Evolutionary conservation across 2,888 invertebrate species (phyloP).

Genomic region (Stenolophus ochropezus): DNA sequence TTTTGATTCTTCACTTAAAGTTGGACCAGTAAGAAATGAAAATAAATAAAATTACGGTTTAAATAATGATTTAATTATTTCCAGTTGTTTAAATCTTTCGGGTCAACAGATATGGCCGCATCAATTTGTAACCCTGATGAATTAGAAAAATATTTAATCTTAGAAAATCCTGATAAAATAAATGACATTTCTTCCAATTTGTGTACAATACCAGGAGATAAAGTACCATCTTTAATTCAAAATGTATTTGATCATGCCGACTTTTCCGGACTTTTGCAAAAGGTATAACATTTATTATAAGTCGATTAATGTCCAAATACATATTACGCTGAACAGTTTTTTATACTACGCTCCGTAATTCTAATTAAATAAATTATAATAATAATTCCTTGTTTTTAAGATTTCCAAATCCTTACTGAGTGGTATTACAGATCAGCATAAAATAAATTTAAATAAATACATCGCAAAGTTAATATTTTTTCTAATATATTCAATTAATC

Average conservation of each 20-base stretch:
- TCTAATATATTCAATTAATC: too few species aligned
- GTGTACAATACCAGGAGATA: conserved; percentile 71
- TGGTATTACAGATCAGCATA: too few species aligned
- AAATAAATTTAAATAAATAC: too few species aligned
- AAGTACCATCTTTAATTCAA: conserved; percentile 73
- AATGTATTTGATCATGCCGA: conserved; percentile 74
- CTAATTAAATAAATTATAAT: too few species aligned
- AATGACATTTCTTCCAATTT: conserved; percentile 71
- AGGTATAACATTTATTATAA: too few species aligned
- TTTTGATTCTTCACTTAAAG: conserved; percentile 73
- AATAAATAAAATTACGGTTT: background rate
- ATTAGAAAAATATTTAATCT: conserved; percentile 59
- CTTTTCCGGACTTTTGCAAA: conserved; percentile 74
- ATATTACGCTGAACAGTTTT: too few species aligned
- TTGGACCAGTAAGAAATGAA: conserved; percentile 76
- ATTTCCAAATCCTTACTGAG: too few species aligned
- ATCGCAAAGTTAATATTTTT: too few species aligned
- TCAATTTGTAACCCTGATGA: conserved; percentile 58
- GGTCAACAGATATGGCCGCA: conserved; percentile 39
- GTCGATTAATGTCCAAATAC: too few species aligned
- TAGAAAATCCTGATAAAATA: conserved; percentile 67
- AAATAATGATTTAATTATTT: conserved; percentile 1
- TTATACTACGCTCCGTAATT: too few species aligned
- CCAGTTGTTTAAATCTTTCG: conserved; percentile 46
- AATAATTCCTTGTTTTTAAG: too few species aligned